Evolutionary conservation across 1,140 invertebrate genomes (phyloP).

Genomic region (Harpegnathos saltator): DNA sequence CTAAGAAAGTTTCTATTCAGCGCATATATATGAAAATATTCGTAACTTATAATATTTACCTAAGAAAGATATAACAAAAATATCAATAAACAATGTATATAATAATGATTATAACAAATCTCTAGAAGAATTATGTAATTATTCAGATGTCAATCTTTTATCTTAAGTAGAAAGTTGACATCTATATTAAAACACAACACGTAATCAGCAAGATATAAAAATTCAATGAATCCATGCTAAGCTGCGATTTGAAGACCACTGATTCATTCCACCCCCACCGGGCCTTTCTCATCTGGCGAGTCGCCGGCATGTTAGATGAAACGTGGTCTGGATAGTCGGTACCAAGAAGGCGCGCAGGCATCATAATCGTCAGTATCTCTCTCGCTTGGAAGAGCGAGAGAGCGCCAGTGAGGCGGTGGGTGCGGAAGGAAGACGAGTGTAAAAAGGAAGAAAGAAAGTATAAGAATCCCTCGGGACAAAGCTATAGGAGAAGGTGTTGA

Average conservation of each 20-base stretch:
- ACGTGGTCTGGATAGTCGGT: slow-evolving; percentile 70
- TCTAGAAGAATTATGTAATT: too few species aligned
- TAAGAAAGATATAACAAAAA: not conserved
- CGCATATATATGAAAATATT: not conserved
- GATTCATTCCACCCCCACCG: slow-evolving; percentile 48
- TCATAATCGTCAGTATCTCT: slow-evolving; percentile 56
- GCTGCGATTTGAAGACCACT: slow-evolving; percentile 57
- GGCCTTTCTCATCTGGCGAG: slow-evolving; percentile 39
- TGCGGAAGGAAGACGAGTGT: slow-evolving; percentile 24
- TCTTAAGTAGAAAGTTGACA: too few species aligned
- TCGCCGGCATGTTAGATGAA: slow-evolving; percentile 63
- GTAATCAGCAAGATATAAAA: too few species aligned
- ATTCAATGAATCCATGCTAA: not conserved
- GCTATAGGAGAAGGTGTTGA: slow-evolving; percentile 31
- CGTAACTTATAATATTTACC: not conserved
- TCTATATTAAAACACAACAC: too few species aligned
- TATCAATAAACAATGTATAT: not conserved
- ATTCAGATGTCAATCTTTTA: too few species aligned
- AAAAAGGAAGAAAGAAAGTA: slow-evolving; percentile 29
- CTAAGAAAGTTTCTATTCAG: not conserved
- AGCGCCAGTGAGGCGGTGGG: slow-evolving; percentile 25
- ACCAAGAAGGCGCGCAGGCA: slow-evolving; percentile 73
- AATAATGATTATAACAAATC: not conserved
- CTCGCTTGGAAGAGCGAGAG: slow-evolving; percentile 47
- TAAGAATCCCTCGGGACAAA: slow-evolving; percentile 14